Evolutionary conservation across 2,113 vertebrate species (phyloP).

Genomic region (Hydrolagus affinis): DNA sequence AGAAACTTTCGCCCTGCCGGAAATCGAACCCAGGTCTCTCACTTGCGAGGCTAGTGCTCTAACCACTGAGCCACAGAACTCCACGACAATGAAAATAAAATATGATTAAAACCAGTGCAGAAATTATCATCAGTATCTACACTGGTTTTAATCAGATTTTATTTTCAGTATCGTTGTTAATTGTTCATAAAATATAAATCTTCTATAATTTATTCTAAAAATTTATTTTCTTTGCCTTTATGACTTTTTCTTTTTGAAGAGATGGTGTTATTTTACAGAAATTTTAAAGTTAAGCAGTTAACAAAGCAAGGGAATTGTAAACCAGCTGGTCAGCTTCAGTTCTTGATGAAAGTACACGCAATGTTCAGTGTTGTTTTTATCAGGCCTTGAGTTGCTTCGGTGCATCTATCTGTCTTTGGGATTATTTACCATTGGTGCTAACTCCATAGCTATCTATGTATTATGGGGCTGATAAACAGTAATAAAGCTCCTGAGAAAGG

Average conservation of each 20-base stretch:
- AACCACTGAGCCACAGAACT: no score
- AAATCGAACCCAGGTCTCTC: no score
- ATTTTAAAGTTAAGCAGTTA: neutral
- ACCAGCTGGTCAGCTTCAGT: neutral
- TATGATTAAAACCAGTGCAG: neutral
- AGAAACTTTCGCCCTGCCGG: no score
- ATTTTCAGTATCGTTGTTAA: no score
- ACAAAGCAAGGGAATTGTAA: neutral
- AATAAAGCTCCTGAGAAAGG: no score
- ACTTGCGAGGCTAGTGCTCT: no score
- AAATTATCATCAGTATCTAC: no score
- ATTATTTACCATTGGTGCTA: neutral
- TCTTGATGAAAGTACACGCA: neutral
- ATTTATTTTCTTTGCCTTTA: neutral
- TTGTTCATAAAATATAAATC: neutral
- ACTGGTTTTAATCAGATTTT: no score
- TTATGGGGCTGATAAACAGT: no score
- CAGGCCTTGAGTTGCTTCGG: neutral
- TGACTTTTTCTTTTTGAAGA: neutral
- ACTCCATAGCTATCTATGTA: neutral
- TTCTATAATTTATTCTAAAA: constrained; percentile 4
- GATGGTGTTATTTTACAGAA: neutral
- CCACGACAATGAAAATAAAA: neutral
- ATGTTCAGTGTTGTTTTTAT: neutral
- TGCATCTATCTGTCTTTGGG: neutral